Percentiles rank a stretch among this genome's conserved stretches.
Evolutionary conservation across 2,797 vertebrate species (phyloP).

Genomic region (Molothrus ater): DNA sequence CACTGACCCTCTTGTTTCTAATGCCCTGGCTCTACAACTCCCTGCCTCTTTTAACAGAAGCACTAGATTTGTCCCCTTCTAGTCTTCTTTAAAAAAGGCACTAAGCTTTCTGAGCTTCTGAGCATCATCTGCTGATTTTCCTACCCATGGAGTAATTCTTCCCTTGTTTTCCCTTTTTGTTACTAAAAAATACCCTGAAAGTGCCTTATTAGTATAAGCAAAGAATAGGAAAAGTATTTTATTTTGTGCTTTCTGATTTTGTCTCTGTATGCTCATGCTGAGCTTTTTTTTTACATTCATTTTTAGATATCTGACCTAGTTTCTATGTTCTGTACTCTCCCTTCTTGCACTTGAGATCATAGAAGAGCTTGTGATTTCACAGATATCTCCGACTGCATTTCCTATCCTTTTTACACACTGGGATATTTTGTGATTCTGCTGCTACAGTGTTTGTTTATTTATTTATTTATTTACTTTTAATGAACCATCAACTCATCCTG

Average conservation of each 20-base stretch:
- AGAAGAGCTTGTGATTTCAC: slow-evolving; percentile 30
- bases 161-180: not conserved
- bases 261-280: not conserved
- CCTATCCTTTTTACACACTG: not conserved
- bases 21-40: not conserved
- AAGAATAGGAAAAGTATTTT: slow-evolving; percentile 21
- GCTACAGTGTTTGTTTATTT: not conserved
- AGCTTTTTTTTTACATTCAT: slow-evolving; percentile 9
- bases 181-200: not conserved
- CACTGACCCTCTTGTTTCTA: not conserved
- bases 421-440: not conserved
- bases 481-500: not conserved
- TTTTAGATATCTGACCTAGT: slow-evolving; percentile 68
- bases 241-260: slow-evolving; percentile 32
- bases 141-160: not conserved
- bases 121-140: not conserved
- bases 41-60: not conserved
- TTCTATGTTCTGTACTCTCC: slow-evolving; percentile 6
- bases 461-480: not conserved
- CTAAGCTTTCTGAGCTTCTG: not conserved
- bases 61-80: not conserved
- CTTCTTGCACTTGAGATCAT: slow-evolving; percentile 41
- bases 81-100: not conserved
- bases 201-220: slow-evolving; percentile 17
- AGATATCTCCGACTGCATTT: not conserved